phyloP scores from a whole-genome alignment of 2,797 vertebrate genomes.

The Semaprochilodus insignis region DNA sequence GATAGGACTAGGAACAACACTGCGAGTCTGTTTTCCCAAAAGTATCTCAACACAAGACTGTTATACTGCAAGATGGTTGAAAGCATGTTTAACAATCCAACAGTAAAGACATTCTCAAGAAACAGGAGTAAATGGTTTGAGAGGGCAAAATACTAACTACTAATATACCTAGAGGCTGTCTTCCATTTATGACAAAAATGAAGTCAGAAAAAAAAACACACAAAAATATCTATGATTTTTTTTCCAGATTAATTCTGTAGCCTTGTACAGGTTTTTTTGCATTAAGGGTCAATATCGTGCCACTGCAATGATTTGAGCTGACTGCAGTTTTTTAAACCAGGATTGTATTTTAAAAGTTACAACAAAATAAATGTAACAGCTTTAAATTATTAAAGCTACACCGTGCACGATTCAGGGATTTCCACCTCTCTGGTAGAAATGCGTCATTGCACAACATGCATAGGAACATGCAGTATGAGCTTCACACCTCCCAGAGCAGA shows the following conservation, averaged over 20 bases:
- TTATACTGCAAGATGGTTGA: neutral
- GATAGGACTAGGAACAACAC: neutral
- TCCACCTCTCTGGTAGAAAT: too few species aligned
- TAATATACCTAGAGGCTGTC: neutral
- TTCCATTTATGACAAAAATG: neutral
- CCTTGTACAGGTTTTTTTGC: neutral
- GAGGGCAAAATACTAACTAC: too few species aligned
- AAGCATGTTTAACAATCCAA: neutral
- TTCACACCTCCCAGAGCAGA: too few species aligned
- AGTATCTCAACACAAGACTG: neutral
- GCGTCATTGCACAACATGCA: too few species aligned
- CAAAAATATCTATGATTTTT: neutral
- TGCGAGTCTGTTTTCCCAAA: neutral
- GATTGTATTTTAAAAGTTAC: too few species aligned
- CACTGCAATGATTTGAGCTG: too few species aligned
- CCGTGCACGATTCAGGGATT: too few species aligned
- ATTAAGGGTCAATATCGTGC: too few species aligned
- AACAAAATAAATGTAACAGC: too few species aligned
- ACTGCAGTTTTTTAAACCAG: too few species aligned
- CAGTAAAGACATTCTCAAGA: neutral
- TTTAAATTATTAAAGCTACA: too few species aligned
- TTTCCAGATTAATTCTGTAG: neutral
- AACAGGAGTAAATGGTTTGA: neutral
- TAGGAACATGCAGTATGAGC: too few species aligned
- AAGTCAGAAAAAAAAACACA: neutral